Percentiles rank a stretch among this genome's conserved stretches.
phyloP scores from a whole-genome alignment of 2,888 invertebrate genomes.

The Candidula unifasciata region DNA sequence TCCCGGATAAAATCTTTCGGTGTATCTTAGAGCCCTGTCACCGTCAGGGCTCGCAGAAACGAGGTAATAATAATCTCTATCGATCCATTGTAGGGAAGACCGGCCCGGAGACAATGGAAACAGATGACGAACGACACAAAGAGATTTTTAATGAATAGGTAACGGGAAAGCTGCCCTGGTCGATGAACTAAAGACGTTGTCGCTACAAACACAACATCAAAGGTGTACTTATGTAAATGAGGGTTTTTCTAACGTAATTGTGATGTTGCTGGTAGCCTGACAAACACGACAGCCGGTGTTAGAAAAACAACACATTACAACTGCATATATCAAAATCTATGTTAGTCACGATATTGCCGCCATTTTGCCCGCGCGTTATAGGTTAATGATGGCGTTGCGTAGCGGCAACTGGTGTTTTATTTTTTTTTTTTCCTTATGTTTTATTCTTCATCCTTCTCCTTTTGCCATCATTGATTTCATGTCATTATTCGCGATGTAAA shows the following conservation, averaged over 20 bases:
- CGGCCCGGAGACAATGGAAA: conserved; percentile 39
- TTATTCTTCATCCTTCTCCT: too few species aligned
- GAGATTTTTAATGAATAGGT: conserved; percentile 48
- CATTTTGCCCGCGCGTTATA: too few species aligned
- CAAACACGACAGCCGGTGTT: neutral
- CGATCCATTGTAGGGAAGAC: conserved; percentile 26
- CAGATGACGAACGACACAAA: conserved; percentile 39
- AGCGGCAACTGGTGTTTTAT: too few species aligned
- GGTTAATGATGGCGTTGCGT: too few species aligned
- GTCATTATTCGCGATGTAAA: neutral
- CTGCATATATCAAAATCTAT: neutral
- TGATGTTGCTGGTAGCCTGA: neutral
- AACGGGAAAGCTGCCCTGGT: conserved; percentile 35
- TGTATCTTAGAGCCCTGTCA: conserved; percentile 40
- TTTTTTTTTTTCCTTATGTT: too few species aligned
- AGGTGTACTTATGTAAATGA: conserved; percentile 44
- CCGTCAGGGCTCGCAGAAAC: conserved; percentile 29
- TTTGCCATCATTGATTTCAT: conserved; percentile 1
- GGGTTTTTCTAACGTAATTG: conserved; percentile 9
- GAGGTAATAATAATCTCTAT: conserved; percentile 48
- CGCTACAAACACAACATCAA: conserved; percentile 27
- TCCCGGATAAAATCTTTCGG: conserved; percentile 42
- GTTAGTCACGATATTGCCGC: neutral
- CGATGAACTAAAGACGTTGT: conserved; percentile 27
- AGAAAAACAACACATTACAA: neutral